phyloP scores from a whole-genome alignment of 2,888 invertebrate genomes.

The Enchytraeus crypticus region DNA sequence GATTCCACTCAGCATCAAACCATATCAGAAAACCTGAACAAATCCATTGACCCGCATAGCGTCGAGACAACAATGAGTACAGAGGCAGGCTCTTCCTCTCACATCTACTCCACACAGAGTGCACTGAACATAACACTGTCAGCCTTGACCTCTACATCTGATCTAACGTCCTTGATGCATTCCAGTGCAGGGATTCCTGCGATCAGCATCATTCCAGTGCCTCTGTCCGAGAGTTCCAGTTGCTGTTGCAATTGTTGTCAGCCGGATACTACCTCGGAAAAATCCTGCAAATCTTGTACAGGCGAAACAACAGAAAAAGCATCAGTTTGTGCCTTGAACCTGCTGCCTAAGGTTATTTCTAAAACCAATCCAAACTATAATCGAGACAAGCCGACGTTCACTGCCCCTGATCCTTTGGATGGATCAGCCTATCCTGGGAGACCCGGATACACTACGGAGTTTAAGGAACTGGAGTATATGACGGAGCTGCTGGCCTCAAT shows the following conservation, averaged over 20 bases:
- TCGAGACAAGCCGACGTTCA: neutral
- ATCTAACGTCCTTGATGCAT: no score
- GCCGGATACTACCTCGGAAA: neutral
- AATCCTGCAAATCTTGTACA: neutral
- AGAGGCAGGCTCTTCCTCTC: no score
- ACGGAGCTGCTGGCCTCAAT: slow-evolving; percentile 8
- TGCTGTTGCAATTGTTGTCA: slow-evolving; percentile 10
- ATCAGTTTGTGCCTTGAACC: neutral
- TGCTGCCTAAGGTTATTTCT: neutral
- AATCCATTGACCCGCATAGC: no score
- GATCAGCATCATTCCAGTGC: neutral
- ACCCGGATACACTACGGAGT: neutral
- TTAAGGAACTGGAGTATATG: neutral
- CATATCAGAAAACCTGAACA: no score
- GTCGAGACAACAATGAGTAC: no score
- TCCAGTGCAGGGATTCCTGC: no score
- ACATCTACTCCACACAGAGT: no score
- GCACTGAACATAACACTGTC: no score
- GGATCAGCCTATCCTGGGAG: slow-evolving; percentile 8
- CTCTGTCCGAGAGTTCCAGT: neutral
- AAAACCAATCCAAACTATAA: no score
- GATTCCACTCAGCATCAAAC: no score
- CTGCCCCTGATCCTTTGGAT: neutral
- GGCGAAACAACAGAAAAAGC: neutral
- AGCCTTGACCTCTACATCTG: no score